phyloP scores from a whole-genome alignment of 2,888 invertebrate genomes.

The Dolichomitus sp. region DNA sequence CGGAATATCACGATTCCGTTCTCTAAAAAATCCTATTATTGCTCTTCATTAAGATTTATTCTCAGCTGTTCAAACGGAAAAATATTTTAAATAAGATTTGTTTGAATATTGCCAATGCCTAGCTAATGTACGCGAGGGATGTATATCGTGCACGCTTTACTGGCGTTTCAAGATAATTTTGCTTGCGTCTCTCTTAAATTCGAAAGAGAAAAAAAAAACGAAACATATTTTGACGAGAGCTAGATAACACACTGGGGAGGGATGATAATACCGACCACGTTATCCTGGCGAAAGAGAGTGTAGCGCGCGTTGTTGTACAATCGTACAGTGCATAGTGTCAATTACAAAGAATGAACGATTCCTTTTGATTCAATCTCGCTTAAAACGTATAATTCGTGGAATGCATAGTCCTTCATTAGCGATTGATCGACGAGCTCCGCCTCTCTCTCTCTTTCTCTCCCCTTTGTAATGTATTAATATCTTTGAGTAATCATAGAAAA shows the following conservation, averaged over 20 bases:
- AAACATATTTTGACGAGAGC: conserved; percentile 24
- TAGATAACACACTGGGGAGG: conserved; percentile 23
- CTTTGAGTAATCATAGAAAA: conserved; percentile 9
- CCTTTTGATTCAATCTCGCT: conserved; percentile 61
- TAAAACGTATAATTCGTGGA: conserved; percentile 65
- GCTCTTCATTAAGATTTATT: neutral
- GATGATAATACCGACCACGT: conserved; percentile 15
- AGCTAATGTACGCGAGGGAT: conserved; percentile 33
- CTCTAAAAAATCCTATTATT: neutral
- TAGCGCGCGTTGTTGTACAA: conserved; percentile 9
- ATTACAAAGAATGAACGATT: conserved; percentile 46
- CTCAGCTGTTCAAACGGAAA: neutral
- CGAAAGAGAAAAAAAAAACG: neutral
- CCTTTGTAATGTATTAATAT: conserved; percentile 25
- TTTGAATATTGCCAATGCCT: neutral
- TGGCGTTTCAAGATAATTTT: conserved; percentile 22
- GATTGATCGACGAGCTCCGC: conserved; percentile 46
- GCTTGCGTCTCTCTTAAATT: conserved; percentile 9
- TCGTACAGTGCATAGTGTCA: conserved; percentile 1
- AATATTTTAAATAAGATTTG: neutral
- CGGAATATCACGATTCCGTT: no score
- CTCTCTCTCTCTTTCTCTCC: conserved; percentile 22
- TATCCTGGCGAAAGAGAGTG: conserved; percentile 25
- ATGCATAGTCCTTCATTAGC: conserved; percentile 70
- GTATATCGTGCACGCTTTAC: conserved; percentile 50